Base-by-base conservation (phyloP, 2,113 vertebrate genomes). In the Lethenteron camtschaticum region DNA sequence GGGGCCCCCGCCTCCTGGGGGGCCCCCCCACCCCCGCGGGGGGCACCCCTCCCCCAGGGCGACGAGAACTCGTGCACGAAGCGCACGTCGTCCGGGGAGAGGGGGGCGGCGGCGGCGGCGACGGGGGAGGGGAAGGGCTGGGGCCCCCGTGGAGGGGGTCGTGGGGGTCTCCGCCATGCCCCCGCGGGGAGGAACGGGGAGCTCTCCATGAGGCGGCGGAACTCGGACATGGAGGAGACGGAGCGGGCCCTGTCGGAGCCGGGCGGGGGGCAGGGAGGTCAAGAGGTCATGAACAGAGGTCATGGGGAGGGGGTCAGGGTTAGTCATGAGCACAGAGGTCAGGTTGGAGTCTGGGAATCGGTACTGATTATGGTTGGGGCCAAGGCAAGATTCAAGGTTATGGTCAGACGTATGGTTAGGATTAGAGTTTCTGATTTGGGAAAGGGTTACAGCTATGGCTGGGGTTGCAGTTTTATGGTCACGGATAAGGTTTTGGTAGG, bases 161-260 rank as follows among this genome's bases (percentile, higher is more conserved):
- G 9, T 68, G 12, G 2, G 68, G 70, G 82, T 80, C 2, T 77
- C 78, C 2, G 79, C 81, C 56, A 80, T 79, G 71, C 77, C 81
- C 77, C 94, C 77, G 91, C 88, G 1, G 94, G 94, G 72, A 99
- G 85, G 79, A 95, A 99, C 2, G 94, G 94, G 72, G 94, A 99
- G 76, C 89, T 86, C 73, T 99, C 92, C 90, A 96, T 96, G 74
- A 99, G 73, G 68, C 88, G 85, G 76, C 95, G 89, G 81, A 99
- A 96, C 78, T 99, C 94, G 1, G 89, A 96, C 94, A 99, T 99
- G 76, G 92, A 99, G 74, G 90, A 96, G 71, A 96, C 90, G 0
- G 94, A 99, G 79, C 96, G 88, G 0, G 89, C 92, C 81, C 94
- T 99, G 78, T 11, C 20, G 13, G 13, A 66, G 9, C 63, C 9